phyloP scores from a whole-genome alignment of 2,113 vertebrate genomes.

The Cyprinodon brontotheroides region DNA sequence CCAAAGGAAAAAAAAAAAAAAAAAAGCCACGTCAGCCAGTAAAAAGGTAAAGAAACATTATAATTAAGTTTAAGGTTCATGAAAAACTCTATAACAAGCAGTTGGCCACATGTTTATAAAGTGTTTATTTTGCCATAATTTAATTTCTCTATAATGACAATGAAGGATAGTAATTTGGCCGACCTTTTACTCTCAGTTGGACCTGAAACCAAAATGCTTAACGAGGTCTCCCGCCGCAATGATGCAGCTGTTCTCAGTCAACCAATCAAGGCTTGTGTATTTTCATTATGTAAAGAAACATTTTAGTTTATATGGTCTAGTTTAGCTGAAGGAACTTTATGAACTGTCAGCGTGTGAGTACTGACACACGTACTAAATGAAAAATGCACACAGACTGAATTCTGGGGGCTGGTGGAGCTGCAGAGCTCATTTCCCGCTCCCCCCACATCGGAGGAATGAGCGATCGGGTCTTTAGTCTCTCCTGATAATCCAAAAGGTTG shows the following conservation, averaged over 20 bases:
- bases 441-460: background rate
- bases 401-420: background rate
- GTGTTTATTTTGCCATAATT: constrained; percentile 40
- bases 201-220: constrained; percentile 14
- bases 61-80: constrained; percentile 22
- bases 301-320: background rate
- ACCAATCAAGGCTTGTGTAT: background rate
- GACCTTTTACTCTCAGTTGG: constrained; percentile 5
- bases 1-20: no score
- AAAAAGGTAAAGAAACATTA: constrained; percentile 28
- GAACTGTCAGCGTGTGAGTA: background rate
- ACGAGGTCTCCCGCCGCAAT: background rate
- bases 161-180: constrained; percentile 14
- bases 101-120: constrained; percentile 24
- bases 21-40: background rate
- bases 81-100: constrained; percentile 36
- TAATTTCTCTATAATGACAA: constrained; percentile 24
- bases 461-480: background rate
- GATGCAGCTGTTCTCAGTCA: constrained; percentile 8
- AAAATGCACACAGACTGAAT: background rate
- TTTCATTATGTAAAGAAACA: background rate
- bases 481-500: background rate
- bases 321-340: background rate
- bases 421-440: background rate
- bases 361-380: background rate